Conservation (phyloP, 2,888 invertebrate species). For the Sminthurinus aureus region DNA sequence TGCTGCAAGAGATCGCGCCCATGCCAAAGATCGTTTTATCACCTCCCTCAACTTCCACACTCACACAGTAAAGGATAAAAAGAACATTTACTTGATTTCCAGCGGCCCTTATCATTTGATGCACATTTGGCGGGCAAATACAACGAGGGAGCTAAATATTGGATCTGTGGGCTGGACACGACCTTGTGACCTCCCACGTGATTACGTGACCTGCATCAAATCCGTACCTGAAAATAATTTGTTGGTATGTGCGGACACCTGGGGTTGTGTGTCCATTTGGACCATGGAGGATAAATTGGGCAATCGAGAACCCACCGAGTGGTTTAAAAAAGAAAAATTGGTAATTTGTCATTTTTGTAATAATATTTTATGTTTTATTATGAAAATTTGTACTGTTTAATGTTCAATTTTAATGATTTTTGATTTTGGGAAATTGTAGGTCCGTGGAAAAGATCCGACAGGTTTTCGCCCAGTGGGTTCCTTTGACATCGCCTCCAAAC, state of each 20-base stretch:
- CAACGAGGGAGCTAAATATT: conserved; percentile 44
- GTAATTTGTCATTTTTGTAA: too few relatives aligned
- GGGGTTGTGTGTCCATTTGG: conserved; percentile 46
- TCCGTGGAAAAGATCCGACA: conserved; percentile 18
- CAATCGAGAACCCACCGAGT: conserved; percentile 39
- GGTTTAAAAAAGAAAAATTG: conserved; percentile 32
- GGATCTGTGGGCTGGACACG: conserved; percentile 47
- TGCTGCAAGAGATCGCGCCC: conserved; percentile 31
- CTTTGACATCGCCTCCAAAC: conserved; percentile 4
- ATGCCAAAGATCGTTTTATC: conserved; percentile 41
- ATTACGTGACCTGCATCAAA: conserved; percentile 44
- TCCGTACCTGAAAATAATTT: conserved; percentile 36
- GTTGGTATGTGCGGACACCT: conserved; percentile 42
- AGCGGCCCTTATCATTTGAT: conserved; percentile 45
- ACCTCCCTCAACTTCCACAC: conserved; percentile 39
- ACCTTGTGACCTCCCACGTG: conserved; percentile 40
- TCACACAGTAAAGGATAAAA: not conserved
- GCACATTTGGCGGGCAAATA: conserved; percentile 47
- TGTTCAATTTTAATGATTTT: too few relatives aligned
- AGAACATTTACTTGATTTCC: conserved; percentile 42
- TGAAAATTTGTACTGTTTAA: too few relatives aligned
- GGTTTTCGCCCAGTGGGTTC: conserved; percentile 33
- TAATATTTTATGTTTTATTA: too few relatives aligned
- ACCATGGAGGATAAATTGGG: conserved; percentile 35
- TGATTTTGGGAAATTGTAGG: too few relatives aligned